Evolutionary conservation across 2,797 vertebrate species (phyloP), one percentile per base, ranked within the genome.

Genomic region (Crenichthys baileyi): DNA sequence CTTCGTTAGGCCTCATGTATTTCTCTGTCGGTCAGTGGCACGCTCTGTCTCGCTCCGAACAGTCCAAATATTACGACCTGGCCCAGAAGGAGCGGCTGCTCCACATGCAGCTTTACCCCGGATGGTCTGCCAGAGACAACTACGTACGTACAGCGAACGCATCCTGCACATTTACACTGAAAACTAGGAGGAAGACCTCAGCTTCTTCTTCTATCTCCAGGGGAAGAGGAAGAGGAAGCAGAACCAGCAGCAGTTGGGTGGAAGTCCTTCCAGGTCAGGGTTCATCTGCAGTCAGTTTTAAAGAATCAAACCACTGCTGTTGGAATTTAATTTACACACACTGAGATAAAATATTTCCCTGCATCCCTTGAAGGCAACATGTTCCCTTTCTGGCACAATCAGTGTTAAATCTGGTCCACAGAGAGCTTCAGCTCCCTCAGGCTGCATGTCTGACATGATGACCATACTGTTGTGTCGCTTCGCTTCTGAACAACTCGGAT

Each of bases 61-160:
- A 97, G 94, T 96, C 97, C 46, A 97, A 97, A 92, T 98, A 98
- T 82, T 98, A 97, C 72, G 96, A 97, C 46, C 90, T 98, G 94
- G 97, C 97, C 16, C 96, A 96, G 82, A 96, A 97, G 91, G 97
- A 98, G 92, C 92, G 97, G 79, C 96, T 96, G 91, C 96, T 97
- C 85, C 97, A 98, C 90, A 97, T 97, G 96, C 96, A 98, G 94
- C 97, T 98, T 3, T 96, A 97, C 84, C 97, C 97, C 0, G 97
- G 97, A 89, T 98, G 97, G 97, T 97, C 97, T 26, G 97, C 97
- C 75, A 75, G 79, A n/a, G 87, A 90, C 11, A 93, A 93, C 84
- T 93, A 93, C 7, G 91, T 93, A 88, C 0, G 84, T 74, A 20
- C 18, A 11, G 3, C 26, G 1, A 7, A 29, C 61, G 9, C 53